phyloP scores from a whole-genome alignment of 1,140 invertebrate species.

The Bilobella aurantiaca region DNA sequence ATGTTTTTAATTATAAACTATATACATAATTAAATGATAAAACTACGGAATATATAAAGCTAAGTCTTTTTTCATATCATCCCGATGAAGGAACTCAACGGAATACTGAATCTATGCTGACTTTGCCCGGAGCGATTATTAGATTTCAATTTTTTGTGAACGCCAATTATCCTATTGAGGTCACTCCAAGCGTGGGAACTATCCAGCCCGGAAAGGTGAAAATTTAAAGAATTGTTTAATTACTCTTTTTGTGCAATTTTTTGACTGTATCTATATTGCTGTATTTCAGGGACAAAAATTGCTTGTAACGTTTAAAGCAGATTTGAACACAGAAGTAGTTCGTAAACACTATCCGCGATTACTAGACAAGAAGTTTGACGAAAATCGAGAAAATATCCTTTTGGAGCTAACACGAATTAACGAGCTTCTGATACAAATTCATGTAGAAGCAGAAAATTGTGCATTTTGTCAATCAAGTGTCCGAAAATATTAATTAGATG shows the following conservation, averaged over 20 bases:
- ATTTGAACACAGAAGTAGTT: neutral
- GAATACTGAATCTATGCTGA: neutral
- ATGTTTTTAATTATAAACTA: neutral
- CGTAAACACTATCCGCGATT: neutral
- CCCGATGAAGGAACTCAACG: neutral
- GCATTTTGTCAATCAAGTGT: neutral
- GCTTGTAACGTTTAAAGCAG: neutral
- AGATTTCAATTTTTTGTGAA: slow-evolving; percentile 2
- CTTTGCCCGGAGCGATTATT: neutral
- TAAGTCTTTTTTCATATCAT: neutral
- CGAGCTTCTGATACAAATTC: neutral
- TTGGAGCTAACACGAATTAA: slow-evolving; percentile 6
- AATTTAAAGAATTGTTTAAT: neutral
- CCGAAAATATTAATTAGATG: neutral
- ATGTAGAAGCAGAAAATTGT: neutral
- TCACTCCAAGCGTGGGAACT: neutral
- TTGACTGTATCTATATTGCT: neutral
- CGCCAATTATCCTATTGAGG: neutral
- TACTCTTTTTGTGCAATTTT: neutral
- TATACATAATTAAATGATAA: neutral
- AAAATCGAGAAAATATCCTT: neutral
- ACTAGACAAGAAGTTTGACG: neutral
- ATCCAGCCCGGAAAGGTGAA: slow-evolving; percentile 13
- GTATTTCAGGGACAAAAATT: neutral
- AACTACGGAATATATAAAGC: neutral